phyloP scores from a whole-genome alignment of 23 tunicate genomes.

The Botrylloides violaceus region DNA sequence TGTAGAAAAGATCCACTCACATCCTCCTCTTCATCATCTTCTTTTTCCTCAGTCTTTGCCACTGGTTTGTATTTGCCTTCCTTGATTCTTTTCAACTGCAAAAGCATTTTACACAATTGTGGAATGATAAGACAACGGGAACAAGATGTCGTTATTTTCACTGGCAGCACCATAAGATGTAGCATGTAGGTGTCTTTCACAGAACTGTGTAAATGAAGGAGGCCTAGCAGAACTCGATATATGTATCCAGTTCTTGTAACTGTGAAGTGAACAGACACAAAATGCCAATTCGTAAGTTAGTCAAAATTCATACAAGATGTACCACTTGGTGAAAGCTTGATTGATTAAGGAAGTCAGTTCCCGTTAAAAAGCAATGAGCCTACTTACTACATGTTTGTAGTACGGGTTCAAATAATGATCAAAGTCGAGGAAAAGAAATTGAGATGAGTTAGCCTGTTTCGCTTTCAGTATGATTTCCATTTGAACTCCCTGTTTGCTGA shows the following conservation, averaged over 20 bases:
- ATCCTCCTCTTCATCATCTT: slow-evolving; percentile 23
- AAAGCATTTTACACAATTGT: slow-evolving; percentile 4
- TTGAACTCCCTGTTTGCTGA: slow-evolving; percentile 92
- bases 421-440: slow-evolving; percentile 82
- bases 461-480: slow-evolving; percentile 98
- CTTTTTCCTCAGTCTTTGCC: slow-evolving; percentile 7
- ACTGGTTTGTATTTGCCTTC: slow-evolving; percentile 83
- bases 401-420: slow-evolving; percentile 88
- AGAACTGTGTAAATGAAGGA: no score
- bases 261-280: no score
- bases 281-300: no score
- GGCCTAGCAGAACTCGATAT: no score
- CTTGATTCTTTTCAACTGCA: slow-evolving; percentile 63
- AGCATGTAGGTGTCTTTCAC: no score
- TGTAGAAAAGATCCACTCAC: no score
- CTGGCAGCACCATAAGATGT: no score
- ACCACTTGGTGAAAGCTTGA: no score
- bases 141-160: no score
- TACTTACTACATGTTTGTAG: slow-evolving; percentile 81
- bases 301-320: no score
- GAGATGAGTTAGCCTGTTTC: slow-evolving; percentile 80
- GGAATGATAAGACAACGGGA: slow-evolving; percentile 84
- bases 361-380: background rate
- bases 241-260: no score
- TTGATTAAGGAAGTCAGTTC: no score